These are phyloP conservation scores for Dunckerocampus dactyliophorus DNA, from an alignment of 2,113 vertebrate species.

Conservation along the genomic window DNA sequence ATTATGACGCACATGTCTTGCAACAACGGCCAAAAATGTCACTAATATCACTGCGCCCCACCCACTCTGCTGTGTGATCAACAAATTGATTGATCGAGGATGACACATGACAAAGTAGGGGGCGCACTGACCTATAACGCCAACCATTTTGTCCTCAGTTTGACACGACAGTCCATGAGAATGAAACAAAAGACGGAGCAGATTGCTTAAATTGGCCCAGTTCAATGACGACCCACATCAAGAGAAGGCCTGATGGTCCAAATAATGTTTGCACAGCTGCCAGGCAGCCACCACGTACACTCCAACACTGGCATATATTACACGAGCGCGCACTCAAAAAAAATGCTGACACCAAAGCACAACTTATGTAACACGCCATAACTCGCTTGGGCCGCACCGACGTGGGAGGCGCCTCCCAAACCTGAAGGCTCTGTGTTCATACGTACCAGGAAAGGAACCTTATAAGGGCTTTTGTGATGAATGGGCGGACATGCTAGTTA, in stretches of 20 bases:
- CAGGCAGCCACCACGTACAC: conserved; percentile 47
- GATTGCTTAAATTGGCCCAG: conserved; percentile 49
- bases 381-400: conserved; percentile 15
- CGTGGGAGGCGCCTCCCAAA: conserved; percentile 21
- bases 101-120: conserved; percentile 16
- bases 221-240: conserved; percentile 63
- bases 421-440: conserved; percentile 22
- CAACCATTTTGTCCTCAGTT: conserved; percentile 19
- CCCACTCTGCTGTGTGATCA: conserved; percentile 14
- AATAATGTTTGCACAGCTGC: conserved; percentile 76
- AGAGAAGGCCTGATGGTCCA: conserved; percentile 56
- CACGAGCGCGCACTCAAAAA: conserved; percentile 44
- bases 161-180: conserved; percentile 21
- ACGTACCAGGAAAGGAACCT: conserved; percentile 17
- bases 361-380: conserved; percentile 49
- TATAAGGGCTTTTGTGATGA: conserved; percentile 47
- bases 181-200: conserved; percentile 40
- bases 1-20: not conserved
- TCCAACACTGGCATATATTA: conserved; percentile 57
- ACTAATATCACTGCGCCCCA: not conserved
- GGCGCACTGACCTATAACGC: conserved; percentile 20
- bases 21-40: not conserved
- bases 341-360: conserved; percentile 55
- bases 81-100: not conserved
- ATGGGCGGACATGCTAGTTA: conserved; percentile 38